phyloP scores from a whole-genome alignment of 2,113 vertebrate genomes.

The Alligator mississippiensis region DNA sequence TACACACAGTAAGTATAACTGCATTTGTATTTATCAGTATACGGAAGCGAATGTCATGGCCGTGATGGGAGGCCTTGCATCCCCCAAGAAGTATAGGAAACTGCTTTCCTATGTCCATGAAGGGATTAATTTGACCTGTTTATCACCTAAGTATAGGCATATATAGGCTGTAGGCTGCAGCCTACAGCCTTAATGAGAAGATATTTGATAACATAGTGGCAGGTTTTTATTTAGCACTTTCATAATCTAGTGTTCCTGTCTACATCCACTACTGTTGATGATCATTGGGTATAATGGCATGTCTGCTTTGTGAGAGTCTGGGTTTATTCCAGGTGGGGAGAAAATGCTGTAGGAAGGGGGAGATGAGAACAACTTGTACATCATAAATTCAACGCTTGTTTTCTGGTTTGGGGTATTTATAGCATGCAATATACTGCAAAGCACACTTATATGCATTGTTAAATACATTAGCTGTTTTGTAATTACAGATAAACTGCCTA shows the following conservation, averaged over 20 bases:
- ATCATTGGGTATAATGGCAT: not conserved
- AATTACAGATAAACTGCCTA: conserved; percentile 86
- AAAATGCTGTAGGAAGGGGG: not conserved
- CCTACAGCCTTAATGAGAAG: accelerated
- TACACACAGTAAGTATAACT: conserved; percentile 88
- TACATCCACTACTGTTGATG: not conserved
- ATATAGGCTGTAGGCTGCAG: not conserved
- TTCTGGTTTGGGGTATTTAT: not conserved
- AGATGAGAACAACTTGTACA: accelerated
- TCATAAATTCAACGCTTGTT: not conserved
- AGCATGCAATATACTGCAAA: not conserved
- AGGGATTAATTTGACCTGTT: not conserved
- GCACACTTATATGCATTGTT: not conserved
- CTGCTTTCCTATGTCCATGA: not conserved
- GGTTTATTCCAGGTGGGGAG: not conserved
- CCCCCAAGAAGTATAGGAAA: not conserved
- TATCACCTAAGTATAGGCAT: not conserved
- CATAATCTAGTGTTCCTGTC: not conserved
- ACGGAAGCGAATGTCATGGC: not conserved
- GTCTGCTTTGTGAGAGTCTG: accelerated
- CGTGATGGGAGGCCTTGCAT: not conserved
- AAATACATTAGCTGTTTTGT: not conserved
- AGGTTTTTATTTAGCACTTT: not conserved
- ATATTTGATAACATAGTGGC: not conserved
- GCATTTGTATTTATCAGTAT: accelerated